These are phyloP conservation scores for Patiria miniata DNA, from an alignment of 35 echinoderm and acorn worm species.

Conservation along the genomic window DNA sequence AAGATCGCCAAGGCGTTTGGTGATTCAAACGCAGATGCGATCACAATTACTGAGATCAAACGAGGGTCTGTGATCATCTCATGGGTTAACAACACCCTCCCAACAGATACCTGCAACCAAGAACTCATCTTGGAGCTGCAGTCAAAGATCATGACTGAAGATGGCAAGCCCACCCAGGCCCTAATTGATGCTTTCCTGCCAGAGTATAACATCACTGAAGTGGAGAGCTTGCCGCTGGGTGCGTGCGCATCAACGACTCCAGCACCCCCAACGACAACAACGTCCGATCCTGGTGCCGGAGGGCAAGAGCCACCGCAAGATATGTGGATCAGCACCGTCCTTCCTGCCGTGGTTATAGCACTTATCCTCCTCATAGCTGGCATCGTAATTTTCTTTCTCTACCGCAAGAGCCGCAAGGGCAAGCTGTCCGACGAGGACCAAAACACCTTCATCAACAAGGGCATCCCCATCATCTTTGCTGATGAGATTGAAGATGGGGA, in stretches of 20 bases:
- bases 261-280: slow-evolving; percentile 32
- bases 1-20: slow-evolving; percentile 83
- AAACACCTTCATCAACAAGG: slow-evolving; percentile 97
- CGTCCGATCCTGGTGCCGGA: background rate
- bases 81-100: slow-evolving; percentile 94
- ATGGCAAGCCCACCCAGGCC: slow-evolving; percentile 79
- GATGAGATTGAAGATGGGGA: slow-evolving; percentile 93
- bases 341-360: slow-evolving; percentile 83
- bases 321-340: slow-evolving; percentile 73
- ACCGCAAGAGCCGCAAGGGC: slow-evolving; percentile 89
- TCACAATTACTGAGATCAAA: slow-evolving; percentile 77
- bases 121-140: slow-evolving; percentile 78
- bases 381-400: slow-evolving; percentile 82
- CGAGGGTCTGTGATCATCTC: slow-evolving; percentile 87
- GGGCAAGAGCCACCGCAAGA: slow-evolving; percentile 43
- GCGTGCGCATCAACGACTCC: slow-evolving; percentile 61
- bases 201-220: slow-evolving; percentile 71
- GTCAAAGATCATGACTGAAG: slow-evolving; percentile 66
- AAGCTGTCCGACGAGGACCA: slow-evolving; percentile 98
- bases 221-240: slow-evolving; percentile 65
- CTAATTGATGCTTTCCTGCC: slow-evolving; percentile 84
- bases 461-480: slow-evolving; percentile 96
- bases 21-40: slow-evolving; percentile 79
- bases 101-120: slow-evolving; percentile 59
- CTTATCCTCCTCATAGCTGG: slow-evolving; percentile 84